These are phyloP conservation scores for Gallinago nigripennis DNA, from an alignment of 2,797 vertebrate species.

Conservation along the genomic window DNA sequence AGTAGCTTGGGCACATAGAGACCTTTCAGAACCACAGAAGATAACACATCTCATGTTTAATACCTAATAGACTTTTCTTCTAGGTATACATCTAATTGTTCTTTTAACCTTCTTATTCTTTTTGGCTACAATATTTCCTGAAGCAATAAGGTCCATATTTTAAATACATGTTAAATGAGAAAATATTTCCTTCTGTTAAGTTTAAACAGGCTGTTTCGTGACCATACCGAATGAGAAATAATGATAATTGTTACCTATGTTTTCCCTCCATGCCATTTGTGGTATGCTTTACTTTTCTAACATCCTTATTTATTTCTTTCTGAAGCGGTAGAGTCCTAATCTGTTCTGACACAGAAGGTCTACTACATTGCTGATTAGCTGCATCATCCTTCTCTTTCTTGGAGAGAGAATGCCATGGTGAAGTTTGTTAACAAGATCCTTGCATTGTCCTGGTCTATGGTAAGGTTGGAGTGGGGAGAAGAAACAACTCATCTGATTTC, in stretches of 20 bases:
- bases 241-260: neutral
- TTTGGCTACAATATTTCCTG: neutral
- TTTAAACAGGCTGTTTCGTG: neutral
- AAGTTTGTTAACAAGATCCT: neutral
- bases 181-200: neutral
- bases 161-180: neutral
- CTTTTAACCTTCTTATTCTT: neutral
- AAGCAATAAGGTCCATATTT: neutral
- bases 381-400: neutral
- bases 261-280: neutral
- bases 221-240: neutral
- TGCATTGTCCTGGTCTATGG: neutral
- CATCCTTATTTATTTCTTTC: neutral
- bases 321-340: neutral
- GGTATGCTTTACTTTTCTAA: neutral
- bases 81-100: neutral
- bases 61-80: neutral
- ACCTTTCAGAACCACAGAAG: neutral
- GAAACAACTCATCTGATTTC: neutral
- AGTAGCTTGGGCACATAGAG: neutral
- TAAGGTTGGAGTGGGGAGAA: neutral
- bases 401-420: neutral
- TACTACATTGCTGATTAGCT: neutral
- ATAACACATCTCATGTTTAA: neutral
- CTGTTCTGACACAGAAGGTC: neutral